Evolutionary conservation across 2,113 vertebrate genomes (phyloP).

Genomic region (Lethenteron reissneri): DNA sequence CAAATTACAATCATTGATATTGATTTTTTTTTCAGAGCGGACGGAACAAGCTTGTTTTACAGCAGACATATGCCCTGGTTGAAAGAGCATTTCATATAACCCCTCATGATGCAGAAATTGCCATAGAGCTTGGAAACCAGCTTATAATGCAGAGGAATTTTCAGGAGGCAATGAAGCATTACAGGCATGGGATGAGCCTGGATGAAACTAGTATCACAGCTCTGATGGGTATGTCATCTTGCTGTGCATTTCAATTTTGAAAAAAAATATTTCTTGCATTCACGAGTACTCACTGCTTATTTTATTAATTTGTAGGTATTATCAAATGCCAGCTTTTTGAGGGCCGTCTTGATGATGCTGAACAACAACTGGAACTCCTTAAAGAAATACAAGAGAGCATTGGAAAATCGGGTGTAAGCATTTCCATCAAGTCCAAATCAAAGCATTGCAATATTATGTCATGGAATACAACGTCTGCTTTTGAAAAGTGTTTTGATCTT

Average conservation of each 20-base stretch:
- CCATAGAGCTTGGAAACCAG: conserved; percentile 73
- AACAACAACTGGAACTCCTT: conserved; percentile 76
- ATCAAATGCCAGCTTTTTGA: conserved; percentile 66
- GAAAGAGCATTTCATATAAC: conserved; percentile 42
- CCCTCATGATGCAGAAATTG: conserved; percentile 42
- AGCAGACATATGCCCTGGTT: conserved; percentile 46
- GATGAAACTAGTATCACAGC: conserved; percentile 59
- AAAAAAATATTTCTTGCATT: conserved; percentile 6
- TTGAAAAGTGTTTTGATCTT: no score
- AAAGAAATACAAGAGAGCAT: conserved; percentile 68
- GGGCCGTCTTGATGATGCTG: conserved; percentile 59
- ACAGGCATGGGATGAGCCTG: conserved; percentile 53
- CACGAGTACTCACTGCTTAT: not conserved
- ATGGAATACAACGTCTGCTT: no score
- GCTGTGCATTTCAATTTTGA: not conserved
- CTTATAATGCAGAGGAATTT: conserved; percentile 52
- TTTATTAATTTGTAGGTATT: conserved; percentile 35
- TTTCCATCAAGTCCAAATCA: not conserved
- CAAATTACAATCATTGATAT: not conserved
- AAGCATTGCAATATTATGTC: no score
- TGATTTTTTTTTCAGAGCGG: conserved; percentile 41
- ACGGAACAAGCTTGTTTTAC: conserved; percentile 48
- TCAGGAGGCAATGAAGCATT: conserved; percentile 63
- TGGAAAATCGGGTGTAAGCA: conserved; percentile 57
- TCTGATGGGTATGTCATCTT: conserved; percentile 32